phyloP scores from a whole-genome alignment of 2,888 invertebrate species.

The Lasioglossum pauxillum region DNA sequence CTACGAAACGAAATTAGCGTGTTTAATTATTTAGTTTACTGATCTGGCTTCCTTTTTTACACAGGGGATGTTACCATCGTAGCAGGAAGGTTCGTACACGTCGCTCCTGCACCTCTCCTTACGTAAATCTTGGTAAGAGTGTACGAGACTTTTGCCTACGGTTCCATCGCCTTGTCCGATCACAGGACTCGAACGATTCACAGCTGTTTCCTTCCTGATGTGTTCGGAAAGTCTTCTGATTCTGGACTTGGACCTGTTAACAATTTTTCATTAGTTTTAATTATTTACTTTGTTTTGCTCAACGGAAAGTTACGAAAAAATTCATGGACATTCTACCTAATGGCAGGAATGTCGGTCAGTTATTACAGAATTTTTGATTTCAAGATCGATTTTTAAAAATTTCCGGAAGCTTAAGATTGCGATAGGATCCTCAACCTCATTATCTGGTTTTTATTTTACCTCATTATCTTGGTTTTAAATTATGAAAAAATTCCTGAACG shows the following conservation, averaged over 20 bases:
- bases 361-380: no score
- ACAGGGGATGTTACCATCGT: slow-evolving; percentile 61
- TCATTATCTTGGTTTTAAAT: no score
- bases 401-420: no score
- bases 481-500: no score
- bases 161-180: slow-evolving; percentile 72
- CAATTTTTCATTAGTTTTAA: not conserved
- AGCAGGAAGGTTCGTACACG: slow-evolving; percentile 66
- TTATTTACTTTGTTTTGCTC: not conserved
- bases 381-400: no score
- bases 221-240: slow-evolving; percentile 80
- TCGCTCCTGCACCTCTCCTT: slow-evolving; percentile 73
- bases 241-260: slow-evolving; percentile 79
- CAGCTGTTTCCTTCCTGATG: slow-evolving; percentile 77
- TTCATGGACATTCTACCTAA: no score
- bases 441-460: no score
- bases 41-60: not conserved
- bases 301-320: no score
- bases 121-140: slow-evolving; percentile 78
- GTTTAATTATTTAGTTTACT: not conserved
- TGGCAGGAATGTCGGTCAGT: no score
- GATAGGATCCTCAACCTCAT: no score
- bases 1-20: slow-evolving; percentile 26
- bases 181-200: slow-evolving; percentile 42
- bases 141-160: slow-evolving; percentile 73